Evolutionary conservation across 2,113 vertebrate species (phyloP).

Genomic region (Steatornis caripensis): DNA sequence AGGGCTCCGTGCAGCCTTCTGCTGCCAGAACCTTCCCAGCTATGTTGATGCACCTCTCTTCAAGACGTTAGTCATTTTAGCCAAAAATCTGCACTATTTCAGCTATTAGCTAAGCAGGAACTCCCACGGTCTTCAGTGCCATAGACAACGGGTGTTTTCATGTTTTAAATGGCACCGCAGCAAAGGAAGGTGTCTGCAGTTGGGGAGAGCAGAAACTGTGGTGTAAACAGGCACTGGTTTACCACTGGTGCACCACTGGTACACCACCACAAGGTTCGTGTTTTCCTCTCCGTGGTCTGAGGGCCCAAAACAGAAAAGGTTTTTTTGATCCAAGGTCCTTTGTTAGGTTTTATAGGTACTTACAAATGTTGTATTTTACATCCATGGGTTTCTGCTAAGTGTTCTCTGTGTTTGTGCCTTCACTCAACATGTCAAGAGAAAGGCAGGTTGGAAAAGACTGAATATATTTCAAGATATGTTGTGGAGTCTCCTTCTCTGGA

Average conservation of each 20-base stretch:
- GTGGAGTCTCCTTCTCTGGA: no score
- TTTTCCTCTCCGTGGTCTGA: not conserved
- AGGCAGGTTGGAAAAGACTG: not conserved
- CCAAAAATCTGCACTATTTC: not conserved
- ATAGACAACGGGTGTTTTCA: not conserved
- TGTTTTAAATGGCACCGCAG: not conserved
- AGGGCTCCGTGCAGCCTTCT: not conserved
- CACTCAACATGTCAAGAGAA: not conserved
- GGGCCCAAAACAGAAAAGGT: not conserved
- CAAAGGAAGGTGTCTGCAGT: not conserved
- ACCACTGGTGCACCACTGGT: no score
- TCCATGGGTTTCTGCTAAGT: not conserved
- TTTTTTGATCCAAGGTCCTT: not conserved
- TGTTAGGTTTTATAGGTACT: not conserved
- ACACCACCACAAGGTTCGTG: not conserved
- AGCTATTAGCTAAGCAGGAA: not conserved
- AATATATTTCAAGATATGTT: not conserved
- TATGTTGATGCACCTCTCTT: not conserved
- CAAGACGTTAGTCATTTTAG: not conserved
- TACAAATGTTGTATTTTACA: not conserved
- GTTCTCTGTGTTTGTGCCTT: not conserved
- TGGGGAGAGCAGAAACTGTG: not conserved
- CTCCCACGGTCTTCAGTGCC: not conserved
- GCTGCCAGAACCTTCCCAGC: not conserved
- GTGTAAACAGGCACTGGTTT: not conserved